A percentile compares a stretch with the other conserved stretches of the same genome.
phyloP scores from a whole-genome alignment of 92 coral and sea anemone species.

The Umimayanthus chanpuru region DNA sequence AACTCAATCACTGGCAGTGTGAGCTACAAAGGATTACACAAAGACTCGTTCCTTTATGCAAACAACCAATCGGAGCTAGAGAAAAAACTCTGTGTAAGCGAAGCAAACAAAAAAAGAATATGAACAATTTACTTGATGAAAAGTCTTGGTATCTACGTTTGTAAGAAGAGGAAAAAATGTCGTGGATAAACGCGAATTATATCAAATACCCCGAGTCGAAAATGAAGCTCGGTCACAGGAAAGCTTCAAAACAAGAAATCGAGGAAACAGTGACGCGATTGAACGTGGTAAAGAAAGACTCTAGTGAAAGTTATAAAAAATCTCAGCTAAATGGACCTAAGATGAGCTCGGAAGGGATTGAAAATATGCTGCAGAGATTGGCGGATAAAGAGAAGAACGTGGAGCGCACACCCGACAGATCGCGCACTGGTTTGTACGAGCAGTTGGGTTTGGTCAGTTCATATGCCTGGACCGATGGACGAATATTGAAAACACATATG shows the following conservation, averaged over 20 bases:
- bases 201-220: constrained; percentile 59
- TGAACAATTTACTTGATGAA: background rate
- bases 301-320: background rate
- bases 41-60: background rate
- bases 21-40: background rate
- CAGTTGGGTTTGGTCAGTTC: constrained; percentile 72
- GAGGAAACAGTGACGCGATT: constrained; percentile 75
- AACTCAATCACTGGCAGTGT: background rate
- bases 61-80: constrained; percentile 14
- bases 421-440: constrained; percentile 58
- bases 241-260: constrained; percentile 62
- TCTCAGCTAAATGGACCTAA: constrained; percentile 14
- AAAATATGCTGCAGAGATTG: constrained; percentile 67
- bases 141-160: background rate
- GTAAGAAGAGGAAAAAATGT: constrained; percentile 42
- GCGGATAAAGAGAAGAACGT: constrained; percentile 69
- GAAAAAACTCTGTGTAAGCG: background rate
- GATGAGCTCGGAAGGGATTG: constrained; percentile 48
- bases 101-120: background rate
- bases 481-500: constrained; percentile 45
- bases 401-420: constrained; percentile 66
- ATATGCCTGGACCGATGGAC: constrained; percentile 81
- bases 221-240: constrained; percentile 52
- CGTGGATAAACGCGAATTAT: constrained; percentile 70
- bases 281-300: constrained; percentile 34